Evolutionary conservation across 2,888 invertebrate species (phyloP), one percentile per base, ranked within the genome.

Genomic region (Campoplex capitator): DNA sequence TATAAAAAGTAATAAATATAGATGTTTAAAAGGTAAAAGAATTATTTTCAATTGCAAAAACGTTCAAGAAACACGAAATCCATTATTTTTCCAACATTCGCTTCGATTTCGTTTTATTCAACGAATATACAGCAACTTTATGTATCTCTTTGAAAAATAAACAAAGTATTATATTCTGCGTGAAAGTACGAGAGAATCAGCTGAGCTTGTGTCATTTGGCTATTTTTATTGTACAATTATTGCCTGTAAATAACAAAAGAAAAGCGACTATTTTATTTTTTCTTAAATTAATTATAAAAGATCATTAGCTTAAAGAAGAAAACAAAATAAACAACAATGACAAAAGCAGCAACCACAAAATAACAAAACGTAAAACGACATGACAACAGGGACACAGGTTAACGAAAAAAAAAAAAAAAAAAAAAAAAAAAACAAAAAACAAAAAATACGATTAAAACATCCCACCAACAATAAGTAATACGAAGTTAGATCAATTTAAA

Each of bases 401-500:
- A 81, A 86, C 76, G 77, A 77, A 68, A 54, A 23, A 23, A 23
- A 23, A 23, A 23, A 23, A 23, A 23, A 23, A 23, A 23, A 23
- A 0, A 23, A 23, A 23, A 0, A 0, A 23, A 23, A 23, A 48
- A 68, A 75, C n/a, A n/a, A n/a, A n/a, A 23, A 23, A 0, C 23
- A 23, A 23, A 23, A 48, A 68, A 75, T 70, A 79, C 51, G 62
- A 80, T 42, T 70, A 62, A 58, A 51, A 71, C 83, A 83, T 77
- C 73, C 74, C 80, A 84, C 56, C 81, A 77, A 81, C 83, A 81
- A 81, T 80, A 84, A 76, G 45, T 86, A 76, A 80, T 76, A 51
- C 6, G 70, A 73, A 42, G 80, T 76, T 83, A 83, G 83, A 78
- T 85, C 77, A 58, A 82, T 71, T 76, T 75, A 38, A 54, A 65